These are phyloP conservation scores for Scylla paramamosain DNA, from an alignment of 1,140 invertebrate species.

Conservation along the genomic window DNA sequence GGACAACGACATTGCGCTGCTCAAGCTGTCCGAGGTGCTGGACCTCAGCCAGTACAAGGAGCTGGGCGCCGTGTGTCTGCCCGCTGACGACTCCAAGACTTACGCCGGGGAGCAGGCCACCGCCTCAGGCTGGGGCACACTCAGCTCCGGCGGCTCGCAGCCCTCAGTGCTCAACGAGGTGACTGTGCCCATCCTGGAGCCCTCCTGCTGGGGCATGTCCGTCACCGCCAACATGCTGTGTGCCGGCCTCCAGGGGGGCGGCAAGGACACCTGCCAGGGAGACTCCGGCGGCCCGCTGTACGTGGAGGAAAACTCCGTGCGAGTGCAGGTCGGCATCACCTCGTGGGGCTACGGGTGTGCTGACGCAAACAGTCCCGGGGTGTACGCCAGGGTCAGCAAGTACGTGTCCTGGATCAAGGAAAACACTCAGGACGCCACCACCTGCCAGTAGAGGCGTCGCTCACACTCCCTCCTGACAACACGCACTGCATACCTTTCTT, in stretches of 20 bases:
- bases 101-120: conserved; percentile 35
- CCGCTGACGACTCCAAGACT: conserved; percentile 5
- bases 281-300: conserved; percentile 77
- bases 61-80: conserved; percentile 69
- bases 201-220: neutral
- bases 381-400: conserved; percentile 82
- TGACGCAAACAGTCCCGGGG: conserved; percentile 82
- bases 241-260: conserved; percentile 61
- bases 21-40: conserved; percentile 64
- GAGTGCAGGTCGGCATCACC: conserved; percentile 83
- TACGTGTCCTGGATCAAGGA: conserved; percentile 83
- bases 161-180: conserved; percentile 80
- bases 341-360: conserved; percentile 87
- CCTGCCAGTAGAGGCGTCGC: too few species aligned
- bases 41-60: conserved; percentile 36
- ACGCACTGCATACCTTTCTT: too few species aligned
- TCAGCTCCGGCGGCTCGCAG: conserved; percentile 42
- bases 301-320: conserved; percentile 27
- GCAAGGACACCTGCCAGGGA: conserved; percentile 84
- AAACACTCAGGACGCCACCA: neutral
- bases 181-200: conserved; percentile 78
- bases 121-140: conserved; percentile 77
- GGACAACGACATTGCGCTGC: conserved; percentile 79
- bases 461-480: too few species aligned
- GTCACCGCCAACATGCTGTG: conserved; percentile 27